Conservation (phyloP, 2,113 vertebrate genomes). For the Campylorhamphus procurvoides region DNA sequence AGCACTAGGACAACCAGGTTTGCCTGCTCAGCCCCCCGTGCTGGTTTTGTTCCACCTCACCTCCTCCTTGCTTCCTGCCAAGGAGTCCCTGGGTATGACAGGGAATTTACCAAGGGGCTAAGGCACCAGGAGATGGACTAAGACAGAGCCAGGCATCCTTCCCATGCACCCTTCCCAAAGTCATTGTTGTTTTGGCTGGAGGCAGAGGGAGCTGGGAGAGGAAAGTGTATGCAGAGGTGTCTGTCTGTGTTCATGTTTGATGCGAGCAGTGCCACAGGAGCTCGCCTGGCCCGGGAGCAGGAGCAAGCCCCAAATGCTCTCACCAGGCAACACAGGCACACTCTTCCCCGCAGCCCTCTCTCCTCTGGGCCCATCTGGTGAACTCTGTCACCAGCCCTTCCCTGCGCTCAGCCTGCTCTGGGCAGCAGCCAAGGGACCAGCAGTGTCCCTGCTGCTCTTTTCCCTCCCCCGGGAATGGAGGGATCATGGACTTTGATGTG, state of each 20-base stretch:
- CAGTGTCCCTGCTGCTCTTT: conserved; percentile 53
- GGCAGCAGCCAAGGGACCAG: conserved; percentile 62
- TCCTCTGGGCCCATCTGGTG: neutral
- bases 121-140: neutral
- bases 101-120: neutral
- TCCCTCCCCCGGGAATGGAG: conserved; percentile 32
- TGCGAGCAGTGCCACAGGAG: neutral
- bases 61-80: neutral
- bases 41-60: neutral
- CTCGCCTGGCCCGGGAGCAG: neutral
- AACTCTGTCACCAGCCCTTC: conserved; percentile 17
- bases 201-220: neutral
- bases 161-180: neutral
- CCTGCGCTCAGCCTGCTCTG: neutral
- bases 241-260: neutral
- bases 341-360: neutral
- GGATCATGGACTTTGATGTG: conserved; percentile 61
- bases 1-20: neutral
- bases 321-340: neutral
- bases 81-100: neutral
- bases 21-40: neutral
- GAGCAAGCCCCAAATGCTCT: neutral
- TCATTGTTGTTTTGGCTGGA: neutral
- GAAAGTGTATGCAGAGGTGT: neutral
- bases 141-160: neutral